These are phyloP conservation scores for Allophyes oxyacanthae DNA, from an alignment of 2,888 invertebrate genomes.

Conservation along the genomic window DNA sequence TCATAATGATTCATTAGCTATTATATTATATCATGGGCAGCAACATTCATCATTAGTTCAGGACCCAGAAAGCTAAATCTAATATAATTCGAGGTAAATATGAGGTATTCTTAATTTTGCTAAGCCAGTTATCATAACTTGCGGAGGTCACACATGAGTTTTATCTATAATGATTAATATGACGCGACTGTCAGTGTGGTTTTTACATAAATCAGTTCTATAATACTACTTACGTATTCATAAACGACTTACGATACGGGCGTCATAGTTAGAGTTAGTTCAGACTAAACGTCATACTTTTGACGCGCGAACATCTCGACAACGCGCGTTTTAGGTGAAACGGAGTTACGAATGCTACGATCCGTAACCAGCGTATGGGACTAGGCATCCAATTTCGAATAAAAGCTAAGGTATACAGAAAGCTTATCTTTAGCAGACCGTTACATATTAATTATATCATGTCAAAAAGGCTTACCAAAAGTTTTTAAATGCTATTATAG, in stretches of 20 bases:
- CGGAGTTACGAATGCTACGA: too few relatives aligned
- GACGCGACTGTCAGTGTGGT: background rate
- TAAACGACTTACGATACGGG: background rate
- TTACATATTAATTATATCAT: too few relatives aligned
- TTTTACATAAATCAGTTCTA: slow-evolving; percentile 6
- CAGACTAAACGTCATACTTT: too few relatives aligned
- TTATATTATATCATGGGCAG: background rate
- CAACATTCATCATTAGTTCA: background rate
- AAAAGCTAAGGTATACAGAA: too few relatives aligned
- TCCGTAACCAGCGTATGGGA: too few relatives aligned
- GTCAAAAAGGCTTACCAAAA: too few relatives aligned
- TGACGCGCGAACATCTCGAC: too few relatives aligned
- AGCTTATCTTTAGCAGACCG: too few relatives aligned
- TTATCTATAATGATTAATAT: background rate
- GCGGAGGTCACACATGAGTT: background rate
- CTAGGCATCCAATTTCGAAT: too few relatives aligned
- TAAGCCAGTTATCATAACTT: background rate
- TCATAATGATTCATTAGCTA: background rate
- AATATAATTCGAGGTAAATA: too few relatives aligned
- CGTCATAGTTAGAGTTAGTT: slow-evolving; percentile 4
- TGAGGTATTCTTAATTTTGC: background rate
- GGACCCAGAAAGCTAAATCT: background rate
- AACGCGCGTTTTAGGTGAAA: too few relatives aligned
- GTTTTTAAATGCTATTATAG: too few relatives aligned
- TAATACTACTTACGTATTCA: slow-evolving; percentile 7